Evolutionary conservation across 1,140 invertebrate genomes (phyloP).

Genomic region (Anagrus nilaparvatae): DNA sequence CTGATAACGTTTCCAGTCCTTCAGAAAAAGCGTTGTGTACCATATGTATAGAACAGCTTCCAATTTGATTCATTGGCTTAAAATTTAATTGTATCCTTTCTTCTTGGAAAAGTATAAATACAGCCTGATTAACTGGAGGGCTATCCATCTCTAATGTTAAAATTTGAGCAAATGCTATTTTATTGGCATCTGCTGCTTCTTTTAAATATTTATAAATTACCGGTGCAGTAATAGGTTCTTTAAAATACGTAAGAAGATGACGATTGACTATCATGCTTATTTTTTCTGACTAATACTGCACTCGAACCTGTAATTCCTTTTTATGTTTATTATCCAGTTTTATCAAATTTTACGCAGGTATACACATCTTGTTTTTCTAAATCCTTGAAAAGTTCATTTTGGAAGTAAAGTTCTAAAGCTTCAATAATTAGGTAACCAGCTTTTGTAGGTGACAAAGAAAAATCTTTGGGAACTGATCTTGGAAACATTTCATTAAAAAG

Average conservation of each 20-base stretch:
- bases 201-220: not conserved
- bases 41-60: slow-evolving; percentile 1
- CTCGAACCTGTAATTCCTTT: slow-evolving; percentile 4
- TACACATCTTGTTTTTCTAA: not conserved
- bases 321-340: not conserved
- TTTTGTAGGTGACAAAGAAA: slow-evolving; percentile 2
- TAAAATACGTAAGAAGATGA: not conserved
- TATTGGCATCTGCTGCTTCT: not conserved
- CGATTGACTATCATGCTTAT: not conserved
- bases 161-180: not conserved
- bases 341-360: not conserved
- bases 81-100: not conserved
- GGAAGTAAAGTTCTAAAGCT: slow-evolving; percentile 3
- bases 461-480: not conserved
- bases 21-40: slow-evolving; percentile 2
- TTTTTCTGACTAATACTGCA: not conserved
- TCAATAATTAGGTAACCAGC: not conserved
- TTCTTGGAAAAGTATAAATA: slow-evolving; percentile 5
- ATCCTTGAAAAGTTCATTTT: slow-evolving; percentile 1
- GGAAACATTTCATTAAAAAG: slow-evolving; percentile 2
- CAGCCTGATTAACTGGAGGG: slow-evolving; percentile 2
- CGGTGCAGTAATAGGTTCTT: not conserved
- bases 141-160: not conserved
- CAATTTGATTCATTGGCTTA: not conserved
- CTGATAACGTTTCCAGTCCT: not conserved